Evolutionary conservation across 2,797 vertebrate genomes (phyloP), one percentile per base, ranked within the genome.

Genomic region (Graptemys geographica): DNA sequence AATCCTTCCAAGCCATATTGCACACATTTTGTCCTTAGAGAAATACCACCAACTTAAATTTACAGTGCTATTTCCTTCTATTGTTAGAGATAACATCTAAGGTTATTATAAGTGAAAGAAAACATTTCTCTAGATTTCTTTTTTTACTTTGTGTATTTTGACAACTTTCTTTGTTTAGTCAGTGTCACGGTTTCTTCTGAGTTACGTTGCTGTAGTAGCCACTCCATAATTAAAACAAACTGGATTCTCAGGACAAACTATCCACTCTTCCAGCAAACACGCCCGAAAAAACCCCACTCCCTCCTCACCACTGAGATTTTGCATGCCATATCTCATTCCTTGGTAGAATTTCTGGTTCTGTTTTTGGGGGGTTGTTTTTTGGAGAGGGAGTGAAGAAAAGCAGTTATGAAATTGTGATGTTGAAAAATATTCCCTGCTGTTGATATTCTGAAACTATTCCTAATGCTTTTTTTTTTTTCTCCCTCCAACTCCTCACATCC

Each of bases 41-140:
- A 87, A 76, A 76, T 49, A 65, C 15, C 0, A 0, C 8, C 1
- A 6, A 31, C n/a, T 89, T 18, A 25, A 62, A 62, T 33, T 62
- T 62, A 62, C 31, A 62, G 59, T 33, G 13, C 13, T 33, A 33
- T 62, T 62, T 33, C 81, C 56, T n/a, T 44, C 57, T 5, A 3
- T 25, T 65, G 57, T n/a, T 65, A 33, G 23, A 83, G 31, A 3
- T 82, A 1, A 81, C 69, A 57, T 11, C 82, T 31, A 23, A 83
- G 55, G 65, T 82, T 11, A 86, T 31, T 31, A 18, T 16, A n/a
- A n/a, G 59, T 62, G 59, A 62, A 18, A 62, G 31, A 62, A 33
- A 62, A 62, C 31, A 62, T 62, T 62, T 62, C 15, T 62, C 31
- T 62, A 33, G 59, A 62, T 62, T 31, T 0, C 0, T 59, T 41